Base-by-base conservation (phyloP, 1,140 invertebrate species). In the Macrobrachium rosenbergii region DNA sequence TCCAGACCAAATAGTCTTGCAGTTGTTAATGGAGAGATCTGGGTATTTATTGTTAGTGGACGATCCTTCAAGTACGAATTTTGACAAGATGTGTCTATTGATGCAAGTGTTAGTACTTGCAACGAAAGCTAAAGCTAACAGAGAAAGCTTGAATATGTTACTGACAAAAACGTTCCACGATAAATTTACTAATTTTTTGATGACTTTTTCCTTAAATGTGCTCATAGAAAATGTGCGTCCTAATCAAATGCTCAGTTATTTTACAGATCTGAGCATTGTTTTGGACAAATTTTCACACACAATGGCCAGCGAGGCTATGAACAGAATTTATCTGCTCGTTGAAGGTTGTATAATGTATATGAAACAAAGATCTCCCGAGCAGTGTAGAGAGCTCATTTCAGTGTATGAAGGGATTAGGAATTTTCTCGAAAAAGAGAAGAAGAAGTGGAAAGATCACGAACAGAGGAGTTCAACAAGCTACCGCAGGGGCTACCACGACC, bases 101-200 rank as follows among this genome's bases (percentile, higher is more conserved):
- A n/a, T 83, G 12, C 14, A 73, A 58, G n/a, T 73, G 21, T 23
- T 83, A 14, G 82, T 58, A 5, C 67, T 10, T 58, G 82, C 43
- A 16, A 58, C 69, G 8, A 23, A 43, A n/a, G 7, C 64, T 28
- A 12, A 75, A 19, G 58, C 45, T 21, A 37, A 21, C 17, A 83
- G 28, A 23, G 82, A 83, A 16, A 83, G n/a, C 16, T 5, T 83
- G 43, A n/a, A 60, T 59, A 14, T 58, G 14, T 69, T 83, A 17
- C 21, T 83, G 17, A 52, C 59, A 43, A 58, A 73, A 19, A 83
- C 37, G 5, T 83, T 19, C 10, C 14, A 59, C 10, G 17, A 59
- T 19, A 23, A 21, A 37, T 73, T 83, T 43, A 5, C 59, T 8
- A 17, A 72, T 17, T 60, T 37, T 21, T n/a, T 83, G 43, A 28